Evolutionary conservation across 1,140 invertebrate genomes (phyloP), one percentile per base, ranked within the genome.

Genomic region (Colletes gigas): DNA sequence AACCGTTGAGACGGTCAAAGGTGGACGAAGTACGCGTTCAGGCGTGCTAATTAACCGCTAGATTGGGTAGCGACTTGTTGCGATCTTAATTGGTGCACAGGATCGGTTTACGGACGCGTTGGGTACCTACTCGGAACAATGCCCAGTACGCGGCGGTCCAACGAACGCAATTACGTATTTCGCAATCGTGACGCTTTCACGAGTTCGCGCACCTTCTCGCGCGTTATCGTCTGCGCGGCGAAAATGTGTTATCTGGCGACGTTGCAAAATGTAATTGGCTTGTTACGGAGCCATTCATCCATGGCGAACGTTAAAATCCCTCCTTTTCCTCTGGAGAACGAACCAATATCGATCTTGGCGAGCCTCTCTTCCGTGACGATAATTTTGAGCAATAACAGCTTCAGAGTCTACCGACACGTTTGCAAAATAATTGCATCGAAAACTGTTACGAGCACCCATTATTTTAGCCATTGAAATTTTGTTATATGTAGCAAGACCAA

Each of bases 141-240:
- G 62, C 72, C 54, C 70, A 77, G 82, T 70, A 69, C 77, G 63
- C 39, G 62, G 47, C 67, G 59, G 66, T 44, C 62, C 76, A 60
- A 83, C 60, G 54, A 52, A 60, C 62, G 63, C 78, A 83, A 87
- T 87, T 87, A 79, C 67, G 41, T 71, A 72, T 85, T 88, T 88
- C 76, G 83, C 83, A 88, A 85, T 79, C 60, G 70, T 68, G 78
- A 88, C 78, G 83, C 83, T 85, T 85, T 87, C 83, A 83, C 83
- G 83, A 87, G 59, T 69, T 52, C 69, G n/a, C 62, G 55, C 39
- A 65, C 69, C 74, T 73, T 83, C 67, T 60, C 52, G 17, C 68
- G 63, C 77, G 59, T 87, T 86, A 78, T 87, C 85, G 84, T 78
- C 82, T 86, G 72, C 76, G 69, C 52, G 70, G 63, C 86, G 85